A percentile compares a stretch with the other conserved stretches of the same genome.
Evolutionary conservation across 2,113 vertebrate genomes (phyloP).

Genomic region (Clarias macrocephalus): DNA sequence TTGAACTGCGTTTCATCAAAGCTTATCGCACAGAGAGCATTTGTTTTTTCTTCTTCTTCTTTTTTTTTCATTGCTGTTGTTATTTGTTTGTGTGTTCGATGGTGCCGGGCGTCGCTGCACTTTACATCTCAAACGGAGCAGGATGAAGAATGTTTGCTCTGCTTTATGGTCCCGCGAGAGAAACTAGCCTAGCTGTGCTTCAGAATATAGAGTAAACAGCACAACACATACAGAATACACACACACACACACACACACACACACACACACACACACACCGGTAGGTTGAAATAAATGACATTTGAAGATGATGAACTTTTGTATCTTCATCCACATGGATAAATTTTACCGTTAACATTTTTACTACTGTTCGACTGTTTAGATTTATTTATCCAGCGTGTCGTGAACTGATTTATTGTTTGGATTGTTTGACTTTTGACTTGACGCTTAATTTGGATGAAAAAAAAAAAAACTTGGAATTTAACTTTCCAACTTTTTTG

Average conservation of each 20-base stretch:
- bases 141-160: neutral
- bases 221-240: neutral
- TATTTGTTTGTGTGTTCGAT: neutral
- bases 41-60: neutral
- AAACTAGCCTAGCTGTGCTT: neutral
- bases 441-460: neutral
- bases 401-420: neutral
- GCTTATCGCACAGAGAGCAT: slow-evolving; percentile 51
- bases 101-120: neutral
- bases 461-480: neutral
- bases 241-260: slow-evolving; percentile 9
- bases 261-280: neutral
- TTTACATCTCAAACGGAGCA: neutral
- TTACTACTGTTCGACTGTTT: neutral
- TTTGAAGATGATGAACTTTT: neutral
- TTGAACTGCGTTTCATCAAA: slow-evolving; percentile 75
- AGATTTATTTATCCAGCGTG: neutral
- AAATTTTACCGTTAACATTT: too few relatives aligned
- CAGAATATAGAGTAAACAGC: slow-evolving; percentile 2
- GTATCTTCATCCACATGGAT: neutral
- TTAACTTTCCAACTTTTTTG: neutral
- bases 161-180: neutral
- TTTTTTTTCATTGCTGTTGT: neutral
- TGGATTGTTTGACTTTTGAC: neutral
- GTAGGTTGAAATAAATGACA: neutral